Conservation (phyloP, 2,888 invertebrate species). For the Smittia aterrima region DNA sequence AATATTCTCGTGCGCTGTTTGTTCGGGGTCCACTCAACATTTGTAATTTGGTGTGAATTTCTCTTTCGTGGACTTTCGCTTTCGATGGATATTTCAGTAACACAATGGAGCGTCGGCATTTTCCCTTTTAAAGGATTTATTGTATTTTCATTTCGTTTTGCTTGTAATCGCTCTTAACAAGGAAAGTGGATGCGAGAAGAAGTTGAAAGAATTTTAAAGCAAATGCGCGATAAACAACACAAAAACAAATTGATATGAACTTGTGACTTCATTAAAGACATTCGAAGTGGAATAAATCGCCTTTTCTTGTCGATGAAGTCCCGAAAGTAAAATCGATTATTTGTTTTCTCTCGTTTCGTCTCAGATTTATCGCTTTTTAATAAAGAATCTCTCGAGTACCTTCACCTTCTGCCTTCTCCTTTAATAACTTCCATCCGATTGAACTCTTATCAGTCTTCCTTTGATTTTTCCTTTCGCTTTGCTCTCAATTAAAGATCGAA, state of each 20-base stretch:
- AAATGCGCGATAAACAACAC: constrained; percentile 19
- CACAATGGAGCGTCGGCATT: constrained; percentile 24
- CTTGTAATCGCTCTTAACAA: background rate
- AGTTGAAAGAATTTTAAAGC: constrained; percentile 5
- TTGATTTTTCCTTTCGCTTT: background rate
- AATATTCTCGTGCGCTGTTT: constrained; percentile 37
- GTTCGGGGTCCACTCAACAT: background rate
- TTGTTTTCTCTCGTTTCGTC: constrained; percentile 31
- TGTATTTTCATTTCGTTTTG: constrained; percentile 4
- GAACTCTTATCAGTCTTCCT: constrained; percentile 5
- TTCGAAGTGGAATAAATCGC: constrained; percentile 21
- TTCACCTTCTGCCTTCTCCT: background rate
- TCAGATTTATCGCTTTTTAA: constrained; percentile 33
- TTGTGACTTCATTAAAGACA: constrained; percentile 38
- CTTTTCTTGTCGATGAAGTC: background rate
- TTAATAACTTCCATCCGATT: constrained; percentile 11
- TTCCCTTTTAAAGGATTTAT: constrained; percentile 36
- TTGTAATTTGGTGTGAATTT: constrained; percentile 40
- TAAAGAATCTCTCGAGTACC: constrained; percentile 22
- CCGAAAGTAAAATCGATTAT: constrained; percentile 29
- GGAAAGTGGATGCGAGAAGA: background rate
- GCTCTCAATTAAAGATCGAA: background rate
- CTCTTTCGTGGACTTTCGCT: constrained; percentile 25
- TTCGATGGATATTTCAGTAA: background rate
- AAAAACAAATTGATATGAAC: constrained; percentile 40